phyloP scores from a whole-genome alignment of 2,797 vertebrate species.

The Muraenolepis orangiensis region DNA sequence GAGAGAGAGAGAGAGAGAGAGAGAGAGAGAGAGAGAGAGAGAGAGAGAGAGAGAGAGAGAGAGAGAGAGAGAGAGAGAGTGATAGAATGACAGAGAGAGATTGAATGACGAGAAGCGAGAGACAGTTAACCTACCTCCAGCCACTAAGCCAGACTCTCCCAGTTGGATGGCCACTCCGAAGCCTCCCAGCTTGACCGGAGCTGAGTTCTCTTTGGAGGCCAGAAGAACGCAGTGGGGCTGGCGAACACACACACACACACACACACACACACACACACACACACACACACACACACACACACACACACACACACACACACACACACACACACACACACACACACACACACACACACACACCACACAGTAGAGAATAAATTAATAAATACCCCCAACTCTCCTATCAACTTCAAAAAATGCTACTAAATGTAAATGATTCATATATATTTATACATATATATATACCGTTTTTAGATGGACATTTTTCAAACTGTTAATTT shows the following conservation, averaged over 20 bases:
- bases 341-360: no score
- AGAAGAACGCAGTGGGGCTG: slow-evolving; percentile 97
- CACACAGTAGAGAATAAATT: no score
- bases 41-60: not conserved
- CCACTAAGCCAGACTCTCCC: slow-evolving; percentile 95
- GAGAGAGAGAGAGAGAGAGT: slow-evolving; percentile 63
- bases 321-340: not conserved
- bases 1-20: slow-evolving; percentile 62
- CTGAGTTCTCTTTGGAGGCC: slow-evolving; percentile 98
- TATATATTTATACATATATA: no score
- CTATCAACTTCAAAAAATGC: no score
- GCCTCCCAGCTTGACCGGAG: slow-evolving; percentile 95
- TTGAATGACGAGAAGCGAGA: no score
- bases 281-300: not conserved
- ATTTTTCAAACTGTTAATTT: no score
- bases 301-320: not conserved
- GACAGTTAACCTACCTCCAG: slow-evolving; percentile 84
- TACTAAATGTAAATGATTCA: no score
- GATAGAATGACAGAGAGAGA: not conserved
- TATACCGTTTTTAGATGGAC: no score
- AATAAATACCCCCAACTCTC: no score
- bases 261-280: not conserved
- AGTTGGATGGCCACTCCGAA: slow-evolving; percentile 98
- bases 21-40: not conserved
- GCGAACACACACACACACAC: slow-evolving; percentile 32